Evolutionary conservation across 2,888 invertebrate species (phyloP), one percentile per base, ranked within the genome.

Genomic region (Hedya salicella): DNA sequence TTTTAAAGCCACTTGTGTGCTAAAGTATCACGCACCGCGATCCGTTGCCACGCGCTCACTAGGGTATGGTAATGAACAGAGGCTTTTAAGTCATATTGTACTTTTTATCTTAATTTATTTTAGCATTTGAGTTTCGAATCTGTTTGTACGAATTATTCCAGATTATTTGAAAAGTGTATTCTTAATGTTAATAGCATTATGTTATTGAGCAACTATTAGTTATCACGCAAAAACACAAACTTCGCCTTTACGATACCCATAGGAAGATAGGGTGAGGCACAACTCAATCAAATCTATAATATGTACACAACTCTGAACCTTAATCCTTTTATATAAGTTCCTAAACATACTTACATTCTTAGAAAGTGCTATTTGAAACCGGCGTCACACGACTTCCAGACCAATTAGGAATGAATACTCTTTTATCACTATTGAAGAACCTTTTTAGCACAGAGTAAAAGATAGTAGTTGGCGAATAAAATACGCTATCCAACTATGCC

Each of bases 361-460:
- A 16, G 32, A 50, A n/a, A n/a, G n/a, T n/a, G n/a, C n/a, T 36
- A 44, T 56, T 57, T 1, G 56, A 44, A 44, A 57, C 44, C 44
- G 13, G 44, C 44, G 56, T 30, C 56, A 44, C 44, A 44, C 44
- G 44, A 44, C 56, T 44, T 42, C 44, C 56, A 44, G 44, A 17
- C 30, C 56, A 57, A 57, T 57, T 57, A 57, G 42, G 44, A 57
- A 44, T 57, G 56, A 57, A 57, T 44, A 57, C 56, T 25, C 17
- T 42, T 57, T 57, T 17, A 32, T 56, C 16, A 16, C 42, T 50
- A 30, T 50, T 52, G 52, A 11, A 36, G 17, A 25, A 9, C 16
- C 32, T 36, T 14, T 30, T 54, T 6, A 25, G 25, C 53, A 42
- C 56, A 42, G 16, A 56, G 42, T 56, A 16, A 16, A 16, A 52